Base-by-base conservation (phyloP, 1,140 invertebrate species). In the Orius insidiosus region DNA sequence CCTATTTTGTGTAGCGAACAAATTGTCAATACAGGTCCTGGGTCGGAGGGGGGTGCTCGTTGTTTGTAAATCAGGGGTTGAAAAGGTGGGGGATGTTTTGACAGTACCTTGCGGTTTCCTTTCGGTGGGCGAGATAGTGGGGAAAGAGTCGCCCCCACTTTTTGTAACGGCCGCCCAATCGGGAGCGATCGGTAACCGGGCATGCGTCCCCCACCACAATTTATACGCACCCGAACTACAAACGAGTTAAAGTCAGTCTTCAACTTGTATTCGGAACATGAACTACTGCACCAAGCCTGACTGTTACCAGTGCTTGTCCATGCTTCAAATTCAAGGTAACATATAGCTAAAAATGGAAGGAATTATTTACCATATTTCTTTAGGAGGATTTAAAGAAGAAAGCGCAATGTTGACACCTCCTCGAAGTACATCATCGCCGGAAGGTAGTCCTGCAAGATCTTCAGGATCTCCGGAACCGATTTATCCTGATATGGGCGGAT, bases 271-370 rank as follows among this genome's bases (percentile, higher is more conserved):
- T 18, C 24, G 2, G 13, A 42, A 41, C 46, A 47, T 47, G 46
- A 40, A 37, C 24, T 47, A 40, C 38, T 47, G 46, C 19, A 14
- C 37, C 38, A 47, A 47, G 41, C 46, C 46, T 9, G 46, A 47
- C 38, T 47, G 46, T 39, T 47, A 39, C 46, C 46, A 47, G 46
- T 47, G 46, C 24, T 32, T 41, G 24, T 34, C 46, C 46, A 33
- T 42, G 24, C 38, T 47, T 9, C 46, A 42, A 37, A 31, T 30
- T 8, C 46, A 40, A 16, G 38, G 37, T 40, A 38, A 39, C 14
- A 40, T 16, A 15, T n/a, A 24, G 3, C 24, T 4, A 24, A 24
- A 4, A 24, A 24, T 3, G 3, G 24, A 24, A 24, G 7, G 7
- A 24, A 24, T 4, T 4, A 7, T 24, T 24, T 24, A 24, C 7